Conservation (phyloP, 2,113 vertebrate genomes). For the Mus musculus region DNA sequence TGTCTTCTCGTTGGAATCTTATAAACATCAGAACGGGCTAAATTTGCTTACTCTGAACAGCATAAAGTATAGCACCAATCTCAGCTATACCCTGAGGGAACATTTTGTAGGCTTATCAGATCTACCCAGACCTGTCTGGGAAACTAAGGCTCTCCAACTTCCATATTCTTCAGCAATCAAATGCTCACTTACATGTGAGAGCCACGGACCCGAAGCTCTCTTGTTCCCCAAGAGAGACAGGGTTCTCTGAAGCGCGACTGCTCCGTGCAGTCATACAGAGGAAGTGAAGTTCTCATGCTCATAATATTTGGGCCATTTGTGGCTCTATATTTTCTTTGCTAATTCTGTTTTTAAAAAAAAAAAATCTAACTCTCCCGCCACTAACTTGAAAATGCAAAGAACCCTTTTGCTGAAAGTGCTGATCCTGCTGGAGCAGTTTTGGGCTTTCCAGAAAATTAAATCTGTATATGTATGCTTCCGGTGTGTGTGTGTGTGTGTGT, state of each 20-base stretch:
- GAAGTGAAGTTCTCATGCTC: neutral
- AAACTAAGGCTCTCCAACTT: neutral
- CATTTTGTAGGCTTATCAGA: neutral
- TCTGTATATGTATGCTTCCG: neutral
- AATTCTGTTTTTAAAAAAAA: neutral
- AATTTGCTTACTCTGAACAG: neutral
- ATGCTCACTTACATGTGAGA: neutral
- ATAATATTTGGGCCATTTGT: neutral
- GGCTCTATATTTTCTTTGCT: neutral
- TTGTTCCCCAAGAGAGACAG: neutral
- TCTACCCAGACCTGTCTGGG: neutral
- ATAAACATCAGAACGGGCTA: neutral
- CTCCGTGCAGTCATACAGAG: neutral
- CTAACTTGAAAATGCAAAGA: conserved; percentile 19
- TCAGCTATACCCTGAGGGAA: neutral
- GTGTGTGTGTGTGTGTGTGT: neutral
- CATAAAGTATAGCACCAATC: neutral
- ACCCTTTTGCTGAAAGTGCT: neutral
- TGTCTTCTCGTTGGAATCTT: conserved; percentile 32
- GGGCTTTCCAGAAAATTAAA: conserved; percentile 30
- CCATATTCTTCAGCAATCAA: neutral
- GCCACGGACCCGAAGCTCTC: neutral
- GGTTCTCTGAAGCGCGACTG: neutral
- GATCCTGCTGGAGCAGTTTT: neutral
- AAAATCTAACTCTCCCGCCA: neutral